Base-by-base conservation (phyloP, 2,797 vertebrate species). In the Euthynnus affinis region DNA sequence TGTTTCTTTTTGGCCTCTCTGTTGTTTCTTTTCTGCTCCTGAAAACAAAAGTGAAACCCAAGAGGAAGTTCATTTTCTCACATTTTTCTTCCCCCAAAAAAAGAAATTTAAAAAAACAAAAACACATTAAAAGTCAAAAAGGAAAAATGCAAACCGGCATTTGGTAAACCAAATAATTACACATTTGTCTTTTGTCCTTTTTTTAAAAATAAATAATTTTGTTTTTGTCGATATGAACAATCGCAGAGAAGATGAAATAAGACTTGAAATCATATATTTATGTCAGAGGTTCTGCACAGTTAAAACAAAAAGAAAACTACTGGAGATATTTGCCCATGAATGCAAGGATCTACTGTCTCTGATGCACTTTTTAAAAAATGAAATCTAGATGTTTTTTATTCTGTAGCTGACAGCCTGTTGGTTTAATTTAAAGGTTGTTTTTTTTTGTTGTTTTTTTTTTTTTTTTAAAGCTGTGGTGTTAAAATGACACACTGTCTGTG, bases 291-390 rank as follows among this genome's bases (percentile, higher is more conserved):
- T 87, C 79, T 78, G 81, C 78, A 79, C 82, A 83, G 67, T 69
- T 69, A n/a, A n/a, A n/a, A n/a, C 46, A 29, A 67, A 66, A 62
- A 51, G 14, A 55, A 81, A 88, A 67, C 84, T 84, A 84, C 51
- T 96, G 95, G 96, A 95, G 92, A 95, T 96, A 91, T 90, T 88
- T 96, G 95, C 93, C n/a, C 70, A 95, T 96, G 95, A 94, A 94
- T 95, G 95, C 61, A 71, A 67, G 20, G 77, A 58, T 82, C 34
- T 29, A 20, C 51, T 61, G 62, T 97, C 96, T 96, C 95, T 95
- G 94, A 97, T 93, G 97, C 97, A 97, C 97, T 98, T 98, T 93
- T 87, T 37, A 64, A 62, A 76, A 58, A 61, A 76, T 12, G 53
- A 59, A 27, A 27, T 49, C 83, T 92, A 74, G 79, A 90, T 93